A percentile compares a stretch with the other conserved stretches of the same genome.
Evolutionary conservation across 2,888 invertebrate species (phyloP).

Genomic region (Pyrrhia umbra): DNA sequence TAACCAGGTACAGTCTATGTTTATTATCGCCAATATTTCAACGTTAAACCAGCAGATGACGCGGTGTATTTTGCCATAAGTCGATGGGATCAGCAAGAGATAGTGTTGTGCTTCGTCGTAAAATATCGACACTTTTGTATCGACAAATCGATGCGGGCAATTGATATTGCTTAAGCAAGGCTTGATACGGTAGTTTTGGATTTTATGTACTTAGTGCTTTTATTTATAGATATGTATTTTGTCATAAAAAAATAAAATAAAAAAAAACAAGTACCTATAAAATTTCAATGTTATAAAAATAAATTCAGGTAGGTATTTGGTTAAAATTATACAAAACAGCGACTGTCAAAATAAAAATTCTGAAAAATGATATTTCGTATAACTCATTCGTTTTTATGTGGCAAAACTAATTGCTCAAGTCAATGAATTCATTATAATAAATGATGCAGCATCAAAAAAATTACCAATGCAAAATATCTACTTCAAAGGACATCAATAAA

Average conservation of each 20-base stretch:
- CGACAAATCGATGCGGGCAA: conserved; percentile 55
- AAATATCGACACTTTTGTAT: conserved; percentile 54
- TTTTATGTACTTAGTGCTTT: conserved; percentile 15
- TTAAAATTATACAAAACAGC: background rate
- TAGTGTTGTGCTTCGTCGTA: conserved; percentile 50
- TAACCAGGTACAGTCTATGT: conserved; percentile 19
- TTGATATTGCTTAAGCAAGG: conserved; percentile 49
- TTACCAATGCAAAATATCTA: conserved; percentile 38
- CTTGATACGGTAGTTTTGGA: conserved; percentile 11
- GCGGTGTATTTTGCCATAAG: conserved; percentile 49
- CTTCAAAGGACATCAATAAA: conserved; percentile 33
- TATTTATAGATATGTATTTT: background rate
- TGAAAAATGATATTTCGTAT: conserved; percentile 15
- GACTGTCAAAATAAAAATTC: conserved; percentile 13
- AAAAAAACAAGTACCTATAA: no score
- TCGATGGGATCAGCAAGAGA: conserved; percentile 52
- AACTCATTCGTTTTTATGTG: conserved; percentile 24
- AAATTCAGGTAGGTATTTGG: background rate
- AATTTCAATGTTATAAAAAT: background rate
- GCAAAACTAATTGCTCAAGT: conserved; percentile 22
- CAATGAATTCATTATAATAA: conserved; percentile 30
- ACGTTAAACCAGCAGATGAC: conserved; percentile 51
- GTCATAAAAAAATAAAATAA: background rate
- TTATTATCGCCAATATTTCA: conserved; percentile 53
- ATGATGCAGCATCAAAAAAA: conserved; percentile 40